phyloP scores from a whole-genome alignment of 1,140 invertebrate species.

The Drosophila rufa region DNA sequence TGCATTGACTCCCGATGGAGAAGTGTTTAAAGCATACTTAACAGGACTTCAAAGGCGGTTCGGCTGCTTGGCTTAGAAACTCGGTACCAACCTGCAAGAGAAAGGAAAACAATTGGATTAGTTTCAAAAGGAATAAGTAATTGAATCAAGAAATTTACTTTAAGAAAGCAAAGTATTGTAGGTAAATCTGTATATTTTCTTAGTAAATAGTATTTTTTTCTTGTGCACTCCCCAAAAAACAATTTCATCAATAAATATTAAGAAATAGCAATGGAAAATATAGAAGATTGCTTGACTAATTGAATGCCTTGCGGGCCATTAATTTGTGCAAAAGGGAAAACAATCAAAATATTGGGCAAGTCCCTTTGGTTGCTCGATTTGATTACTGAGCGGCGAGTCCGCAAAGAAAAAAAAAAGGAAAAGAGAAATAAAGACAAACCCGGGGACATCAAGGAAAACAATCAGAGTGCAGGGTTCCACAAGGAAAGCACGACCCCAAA shows the following conservation, averaged over 20 bases:
- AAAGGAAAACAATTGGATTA: conserved; percentile 2
- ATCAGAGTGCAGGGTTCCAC: conserved; percentile 24
- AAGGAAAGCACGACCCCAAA: conserved; percentile 30
- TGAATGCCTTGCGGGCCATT: conserved; percentile 51
- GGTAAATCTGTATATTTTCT: too few relatives aligned
- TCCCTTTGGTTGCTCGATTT: conserved; percentile 51
- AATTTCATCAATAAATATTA: conserved; percentile 34
- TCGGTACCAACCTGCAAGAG: conserved; percentile 44
- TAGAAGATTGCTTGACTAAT: conserved; percentile 48
- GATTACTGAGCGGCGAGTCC: conserved; percentile 31
- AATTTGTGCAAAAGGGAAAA: conserved; percentile 39
- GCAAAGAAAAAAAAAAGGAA: conserved; percentile 7
- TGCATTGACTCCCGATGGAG: conserved; percentile 19
- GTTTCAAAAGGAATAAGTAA: background rate
- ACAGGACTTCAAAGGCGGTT: conserved; percentile 8
- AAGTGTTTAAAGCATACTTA: conserved; percentile 43
- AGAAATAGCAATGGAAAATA: conserved; percentile 28
- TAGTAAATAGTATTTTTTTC: too few relatives aligned
- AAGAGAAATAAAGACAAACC: conserved; percentile 25
- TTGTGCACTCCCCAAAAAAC: background rate
- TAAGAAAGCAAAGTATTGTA: too few relatives aligned
- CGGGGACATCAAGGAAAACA: conserved; percentile 45
- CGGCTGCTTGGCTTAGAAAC: too few relatives aligned
- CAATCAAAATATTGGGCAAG: conserved; percentile 48
- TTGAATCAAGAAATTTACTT: too few relatives aligned